A percentile compares a stretch with the other conserved stretches of the same genome.
These are phyloP conservation scores for Tiliqua scincoides DNA, from an alignment of 2,113 vertebrate species.

Conservation along the genomic window DNA sequence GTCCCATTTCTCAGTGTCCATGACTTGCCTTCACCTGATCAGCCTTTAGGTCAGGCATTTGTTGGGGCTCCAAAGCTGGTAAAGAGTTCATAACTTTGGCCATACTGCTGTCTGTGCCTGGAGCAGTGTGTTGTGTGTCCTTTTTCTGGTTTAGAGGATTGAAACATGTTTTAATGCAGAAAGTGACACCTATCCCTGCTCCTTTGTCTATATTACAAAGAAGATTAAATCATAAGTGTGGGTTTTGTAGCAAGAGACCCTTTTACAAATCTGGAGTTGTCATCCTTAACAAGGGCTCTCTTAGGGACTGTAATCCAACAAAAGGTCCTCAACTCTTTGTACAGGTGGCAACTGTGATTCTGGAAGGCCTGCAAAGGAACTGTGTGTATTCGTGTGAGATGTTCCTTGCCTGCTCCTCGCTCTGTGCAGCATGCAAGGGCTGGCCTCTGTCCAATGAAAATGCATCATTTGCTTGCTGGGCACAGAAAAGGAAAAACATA, in stretches of 20 bases:
- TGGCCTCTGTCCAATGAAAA: not conserved
- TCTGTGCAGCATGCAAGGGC: not conserved
- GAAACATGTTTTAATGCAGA: not conserved
- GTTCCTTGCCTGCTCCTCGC: constrained; percentile 11
- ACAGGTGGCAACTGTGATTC: not conserved
- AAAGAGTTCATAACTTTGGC: not conserved
- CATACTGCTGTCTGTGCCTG: not conserved
- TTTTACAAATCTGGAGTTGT: not conserved
- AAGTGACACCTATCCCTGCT: no score
- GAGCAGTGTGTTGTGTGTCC: not conserved
- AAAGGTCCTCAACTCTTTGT: not conserved
- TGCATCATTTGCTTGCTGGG: not conserved
- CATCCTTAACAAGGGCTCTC: not conserved
- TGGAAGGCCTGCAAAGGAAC: constrained; percentile 13
- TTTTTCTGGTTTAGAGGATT: not conserved
- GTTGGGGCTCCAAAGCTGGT: not conserved
- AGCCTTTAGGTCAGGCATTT: not conserved
- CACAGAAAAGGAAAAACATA: not conserved
- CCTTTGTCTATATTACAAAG: no score
- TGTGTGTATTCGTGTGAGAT: not conserved
- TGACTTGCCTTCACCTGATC: not conserved
- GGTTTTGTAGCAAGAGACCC: not conserved
- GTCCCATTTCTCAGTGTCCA: not conserved
- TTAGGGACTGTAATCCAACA: accelerated
- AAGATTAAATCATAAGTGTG: not conserved